phyloP scores from a whole-genome alignment of 2,888 invertebrate genomes.

The Drosophila melanocephala region DNA sequence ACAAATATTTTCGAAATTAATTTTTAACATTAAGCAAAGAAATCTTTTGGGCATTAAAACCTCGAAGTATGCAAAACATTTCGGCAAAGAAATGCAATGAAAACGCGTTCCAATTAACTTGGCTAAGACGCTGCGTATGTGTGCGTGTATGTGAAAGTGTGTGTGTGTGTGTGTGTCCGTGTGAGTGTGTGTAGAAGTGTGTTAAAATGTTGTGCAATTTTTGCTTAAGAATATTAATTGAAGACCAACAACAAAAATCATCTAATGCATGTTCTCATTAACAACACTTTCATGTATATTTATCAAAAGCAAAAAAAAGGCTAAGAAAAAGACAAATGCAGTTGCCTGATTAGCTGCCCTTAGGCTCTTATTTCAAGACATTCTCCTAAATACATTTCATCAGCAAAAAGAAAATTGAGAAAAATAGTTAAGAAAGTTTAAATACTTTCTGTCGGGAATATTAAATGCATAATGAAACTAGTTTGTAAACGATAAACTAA shows the following conservation, averaged over 20 bases:
- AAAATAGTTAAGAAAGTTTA: constrained; percentile 36
- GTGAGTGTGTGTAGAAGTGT: background rate
- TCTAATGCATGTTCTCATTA: constrained; percentile 26
- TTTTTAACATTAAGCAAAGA: constrained; percentile 64
- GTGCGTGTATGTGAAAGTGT: constrained; percentile 6
- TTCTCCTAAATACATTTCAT: constrained; percentile 56
- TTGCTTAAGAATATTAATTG: constrained; percentile 10
- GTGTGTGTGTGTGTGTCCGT: background rate
- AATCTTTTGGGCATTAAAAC: constrained; percentile 21
- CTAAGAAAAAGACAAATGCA: constrained; percentile 26
- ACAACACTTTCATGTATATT: constrained; percentile 13
- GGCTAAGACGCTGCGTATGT: constrained; percentile 32
- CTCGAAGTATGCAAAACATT: constrained; percentile 43
- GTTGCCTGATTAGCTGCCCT: constrained; percentile 33
- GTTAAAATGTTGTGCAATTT: constrained; percentile 10
- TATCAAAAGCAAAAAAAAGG: constrained; percentile 10
- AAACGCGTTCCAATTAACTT: constrained; percentile 25
- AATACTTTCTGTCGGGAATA: constrained; percentile 45
- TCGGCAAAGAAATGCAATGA: constrained; percentile 52
- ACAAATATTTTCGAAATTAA: constrained; percentile 76
- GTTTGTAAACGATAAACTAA: constrained; percentile 57
- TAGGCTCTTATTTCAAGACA: constrained; percentile 52
- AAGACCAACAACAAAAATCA: constrained; percentile 9
- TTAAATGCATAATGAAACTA: constrained; percentile 56
- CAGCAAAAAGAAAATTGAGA: constrained; percentile 32